These are phyloP conservation scores for Lasius fuliginosus DNA, from an alignment of 2,888 invertebrate species.

Conservation along the genomic window DNA sequence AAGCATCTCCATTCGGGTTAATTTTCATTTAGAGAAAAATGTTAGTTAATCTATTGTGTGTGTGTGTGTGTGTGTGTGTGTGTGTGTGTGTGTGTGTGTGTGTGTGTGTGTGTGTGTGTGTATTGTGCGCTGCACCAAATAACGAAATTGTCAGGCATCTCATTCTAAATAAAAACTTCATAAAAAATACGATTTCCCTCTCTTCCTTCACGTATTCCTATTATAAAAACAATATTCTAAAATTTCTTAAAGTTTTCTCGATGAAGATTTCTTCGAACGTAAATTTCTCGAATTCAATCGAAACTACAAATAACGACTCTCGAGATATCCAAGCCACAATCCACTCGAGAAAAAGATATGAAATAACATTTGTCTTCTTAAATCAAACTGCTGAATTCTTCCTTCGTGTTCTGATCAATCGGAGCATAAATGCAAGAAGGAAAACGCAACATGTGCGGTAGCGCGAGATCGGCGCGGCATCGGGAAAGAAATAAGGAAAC, in stretches of 20 bases:
- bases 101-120: neutral
- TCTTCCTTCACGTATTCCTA: neutral
- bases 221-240: neutral
- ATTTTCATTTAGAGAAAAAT: neutral
- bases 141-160: neutral
- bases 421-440: neutral
- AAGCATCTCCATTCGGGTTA: neutral
- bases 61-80: neutral
- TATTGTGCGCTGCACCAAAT: neutral
- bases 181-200: neutral
- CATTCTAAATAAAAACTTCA: neutral
- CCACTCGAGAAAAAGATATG: neutral
- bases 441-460: constrained; percentile 44
- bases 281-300: neutral
- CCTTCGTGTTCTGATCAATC: constrained; percentile 4
- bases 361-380: constrained; percentile 9
- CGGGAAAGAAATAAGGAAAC: constrained; percentile 53
- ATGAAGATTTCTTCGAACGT: neutral
- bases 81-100: neutral
- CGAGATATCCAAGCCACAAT: neutral
- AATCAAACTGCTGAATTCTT: constrained; percentile 1
- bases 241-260: neutral
- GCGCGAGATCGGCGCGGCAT: constrained; percentile 35
- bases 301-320: constrained; percentile 27
- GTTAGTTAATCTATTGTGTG: neutral